Base-by-base conservation (phyloP, 1,140 invertebrate species). In the Heliothis subflexa region DNA sequence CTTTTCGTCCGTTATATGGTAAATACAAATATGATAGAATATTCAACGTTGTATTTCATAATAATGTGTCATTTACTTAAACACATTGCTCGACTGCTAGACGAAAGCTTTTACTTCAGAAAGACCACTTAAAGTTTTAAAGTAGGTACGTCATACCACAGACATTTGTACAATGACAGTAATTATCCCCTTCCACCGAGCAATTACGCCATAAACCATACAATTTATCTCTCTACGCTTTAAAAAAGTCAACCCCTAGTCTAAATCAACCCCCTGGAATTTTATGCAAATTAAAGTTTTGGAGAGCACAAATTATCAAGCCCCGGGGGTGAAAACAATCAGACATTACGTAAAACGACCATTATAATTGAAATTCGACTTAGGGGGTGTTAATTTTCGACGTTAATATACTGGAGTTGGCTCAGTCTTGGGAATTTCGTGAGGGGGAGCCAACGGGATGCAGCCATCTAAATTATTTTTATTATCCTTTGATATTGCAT, bases 281-380 rank as follows among this genome's bases (percentile, higher is more conserved):
- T 28, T 78, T 54, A 72, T 71, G 57, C 68, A 78, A 78, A 78
- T 78, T 71, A 72, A 78, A 77, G 55, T 78, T 78, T 16, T 72
- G 47, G 57, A 62, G 45, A 50, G 47, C 45, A 50, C 77, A 78
- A 78, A 78, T 78, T 78, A 68, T 62, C 55, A 78, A 12, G 55
- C 57, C 77, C 49, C 13, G 47, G 18, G 77, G 77, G 77, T 70
- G 68, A 11, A 71, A 78, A 62, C 77, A 71, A 78, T 62, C 77
- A 72, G 59, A 72, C 68, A 72, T 61, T 72, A 78, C 72, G 66
- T 71, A 62, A 62, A 61, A 78, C 49, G 55, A 14, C 45, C 55
- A 72, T 72, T 72, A 61, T 78, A 78, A 78, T 72, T 78, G 77
- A 78, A 78, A 78, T 78, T 78, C 77, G 40, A 77, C 62, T 78